Percentiles rank a stretch among this genome's conserved stretches.
Evolutionary conservation across 2,113 vertebrate genomes (phyloP).

Genomic region (Gobio gobio): DNA sequence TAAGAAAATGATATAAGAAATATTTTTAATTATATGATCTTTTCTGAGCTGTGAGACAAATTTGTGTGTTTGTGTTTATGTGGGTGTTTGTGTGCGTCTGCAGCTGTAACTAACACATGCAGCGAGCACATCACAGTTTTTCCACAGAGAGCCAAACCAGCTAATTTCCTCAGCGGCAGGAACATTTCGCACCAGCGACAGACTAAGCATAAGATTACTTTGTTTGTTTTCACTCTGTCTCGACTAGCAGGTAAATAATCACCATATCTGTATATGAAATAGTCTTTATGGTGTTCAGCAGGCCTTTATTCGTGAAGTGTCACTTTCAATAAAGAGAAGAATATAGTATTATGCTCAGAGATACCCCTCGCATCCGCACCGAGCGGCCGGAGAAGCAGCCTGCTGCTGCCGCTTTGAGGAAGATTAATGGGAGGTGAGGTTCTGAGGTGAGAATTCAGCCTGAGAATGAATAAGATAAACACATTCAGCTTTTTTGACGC

Average conservation of each 20-base stretch:
- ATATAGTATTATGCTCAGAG: slow-evolving; percentile 55
- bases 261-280: slow-evolving; percentile 61
- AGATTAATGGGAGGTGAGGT: slow-evolving; percentile 64
- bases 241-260: slow-evolving; percentile 55
- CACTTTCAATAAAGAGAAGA: slow-evolving; percentile 65
- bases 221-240: slow-evolving; percentile 50
- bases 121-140: not conserved
- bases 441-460: slow-evolving; percentile 50
- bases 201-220: slow-evolving; percentile 44
- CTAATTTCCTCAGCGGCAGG: slow-evolving; percentile 44
- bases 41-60: not conserved
- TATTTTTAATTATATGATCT: not conserved
- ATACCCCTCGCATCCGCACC: slow-evolving; percentile 48
- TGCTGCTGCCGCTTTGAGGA: slow-evolving; percentile 54
- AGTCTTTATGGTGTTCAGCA: slow-evolving; percentile 54
- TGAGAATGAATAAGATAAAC: slow-evolving; percentile 54
- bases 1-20: not conserved
- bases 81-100: not conserved
- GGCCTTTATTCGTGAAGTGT: slow-evolving; percentile 59
- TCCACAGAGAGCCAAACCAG: not conserved
- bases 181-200: slow-evolving; percentile 33
- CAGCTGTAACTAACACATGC: slow-evolving; percentile 5
- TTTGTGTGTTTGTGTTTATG: not conserved
- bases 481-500: slow-evolving; percentile 51
- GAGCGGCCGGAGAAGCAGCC: slow-evolving; percentile 46